phyloP scores from a whole-genome alignment of 2,797 vertebrate species.

The Manis pentadactyla region DNA sequence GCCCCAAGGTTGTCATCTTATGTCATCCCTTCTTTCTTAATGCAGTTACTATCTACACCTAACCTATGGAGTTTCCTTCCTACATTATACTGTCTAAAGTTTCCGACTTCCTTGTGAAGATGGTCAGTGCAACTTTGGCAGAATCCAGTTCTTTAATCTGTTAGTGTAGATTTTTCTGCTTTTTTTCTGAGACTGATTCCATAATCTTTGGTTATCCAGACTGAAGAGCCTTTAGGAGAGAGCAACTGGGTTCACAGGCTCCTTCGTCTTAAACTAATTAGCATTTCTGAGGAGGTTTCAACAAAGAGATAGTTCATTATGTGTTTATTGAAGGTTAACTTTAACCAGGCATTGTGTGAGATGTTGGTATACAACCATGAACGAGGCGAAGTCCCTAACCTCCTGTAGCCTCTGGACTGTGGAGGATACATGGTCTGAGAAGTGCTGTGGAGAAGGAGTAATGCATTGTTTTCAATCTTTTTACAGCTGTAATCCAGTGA shows the following conservation, averaged over 20 bases:
- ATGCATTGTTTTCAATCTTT: neutral
- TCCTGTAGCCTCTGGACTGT: neutral
- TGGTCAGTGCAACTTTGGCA: neutral
- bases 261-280: neutral
- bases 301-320: neutral
- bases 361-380: neutral
- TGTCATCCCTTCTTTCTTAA: neutral
- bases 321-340: neutral
- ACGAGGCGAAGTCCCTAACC: neutral
- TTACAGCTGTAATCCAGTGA: neutral
- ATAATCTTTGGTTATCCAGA: neutral
- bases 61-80: neutral
- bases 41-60: neutral
- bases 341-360: neutral
- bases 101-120: neutral
- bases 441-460: neutral
- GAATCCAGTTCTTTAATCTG: neutral
- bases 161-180: neutral
- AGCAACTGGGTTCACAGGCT: neutral
- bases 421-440: neutral
- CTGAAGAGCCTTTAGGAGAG: neutral
- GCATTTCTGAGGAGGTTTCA: neutral
- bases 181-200: constrained; percentile 7
- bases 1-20: neutral
- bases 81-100: neutral